A percentile compares a stretch with the other conserved stretches of the same genome.
Conservation (phyloP, 2,113 vertebrate genomes). For the Canis aureus region DNA sequence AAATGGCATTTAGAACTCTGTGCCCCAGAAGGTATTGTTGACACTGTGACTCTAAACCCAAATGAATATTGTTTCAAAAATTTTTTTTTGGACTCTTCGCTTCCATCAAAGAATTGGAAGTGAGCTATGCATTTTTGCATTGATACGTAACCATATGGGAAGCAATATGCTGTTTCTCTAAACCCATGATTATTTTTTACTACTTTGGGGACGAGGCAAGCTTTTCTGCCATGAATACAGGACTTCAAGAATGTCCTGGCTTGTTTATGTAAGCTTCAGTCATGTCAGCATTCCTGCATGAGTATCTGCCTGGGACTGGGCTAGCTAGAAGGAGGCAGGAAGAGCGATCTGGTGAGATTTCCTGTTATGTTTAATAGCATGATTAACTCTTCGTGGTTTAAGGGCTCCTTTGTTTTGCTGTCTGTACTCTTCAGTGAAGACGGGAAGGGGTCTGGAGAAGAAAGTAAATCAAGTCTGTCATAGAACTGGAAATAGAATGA, state of each 20-base stretch:
- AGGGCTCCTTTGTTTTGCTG: slow-evolving; percentile 37
- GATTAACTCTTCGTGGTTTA: slow-evolving; percentile 48
- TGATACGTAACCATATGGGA: not conserved
- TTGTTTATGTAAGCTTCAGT: slow-evolving; percentile 61
- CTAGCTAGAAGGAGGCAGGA: slow-evolving; percentile 73
- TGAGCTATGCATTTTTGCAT: slow-evolving; percentile 52
- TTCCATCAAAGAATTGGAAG: slow-evolving; percentile 36
- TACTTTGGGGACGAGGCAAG: slow-evolving; percentile 55
- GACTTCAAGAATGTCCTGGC: slow-evolving; percentile 66
- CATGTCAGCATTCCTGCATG: slow-evolving; percentile 54
- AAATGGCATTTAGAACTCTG: slow-evolving; percentile 60
- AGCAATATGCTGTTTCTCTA: slow-evolving; percentile 19
- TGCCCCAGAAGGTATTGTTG: slow-evolving; percentile 28
- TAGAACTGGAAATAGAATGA: not conserved
- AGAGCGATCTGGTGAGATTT: slow-evolving; percentile 67
- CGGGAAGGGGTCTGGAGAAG: not conserved
- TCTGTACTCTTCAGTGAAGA: not conserved
- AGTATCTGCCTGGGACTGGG: slow-evolving; percentile 65
- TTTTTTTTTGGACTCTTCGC: not conserved
- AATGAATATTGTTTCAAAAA: slow-evolving; percentile 22
- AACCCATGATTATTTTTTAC: slow-evolving; percentile 63
- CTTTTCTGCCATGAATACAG: slow-evolving; percentile 55
- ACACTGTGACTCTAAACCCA: slow-evolving; percentile 11
- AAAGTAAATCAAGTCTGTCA: not conserved
- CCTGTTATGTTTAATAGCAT: slow-evolving; percentile 63